Conservation (phyloP, 2,888 invertebrate species). For the Dinocampus coccinellae region DNA sequence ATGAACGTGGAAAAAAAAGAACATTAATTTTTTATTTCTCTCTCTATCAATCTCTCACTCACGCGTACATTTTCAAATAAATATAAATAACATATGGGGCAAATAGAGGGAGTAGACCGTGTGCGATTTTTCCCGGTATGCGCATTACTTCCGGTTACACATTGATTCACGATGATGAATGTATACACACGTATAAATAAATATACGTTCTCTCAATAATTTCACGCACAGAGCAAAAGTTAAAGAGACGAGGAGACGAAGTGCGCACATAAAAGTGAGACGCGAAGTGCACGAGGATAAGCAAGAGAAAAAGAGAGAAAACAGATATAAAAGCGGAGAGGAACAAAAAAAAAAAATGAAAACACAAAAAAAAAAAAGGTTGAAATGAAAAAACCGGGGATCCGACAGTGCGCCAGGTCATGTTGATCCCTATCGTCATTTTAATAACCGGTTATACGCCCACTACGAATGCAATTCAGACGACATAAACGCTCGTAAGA, state of each 20-base stretch:
- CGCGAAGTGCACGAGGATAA: no score
- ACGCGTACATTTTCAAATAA: neutral
- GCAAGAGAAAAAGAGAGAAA: no score
- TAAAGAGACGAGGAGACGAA: slow-evolving; percentile 14
- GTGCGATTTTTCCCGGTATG: slow-evolving; percentile 31
- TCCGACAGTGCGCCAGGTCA: slow-evolving; percentile 43
- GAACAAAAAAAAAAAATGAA: slow-evolving; percentile 13
- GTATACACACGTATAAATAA: neutral
- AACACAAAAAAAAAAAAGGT: slow-evolving; percentile 30
- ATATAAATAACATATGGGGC: neutral
- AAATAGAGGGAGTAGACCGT: neutral
- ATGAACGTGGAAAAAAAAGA: neutral
- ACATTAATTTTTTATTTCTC: neutral
- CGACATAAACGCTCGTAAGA: slow-evolving; percentile 55
- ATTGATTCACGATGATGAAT: neutral
- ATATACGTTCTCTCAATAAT: slow-evolving; percentile 24
- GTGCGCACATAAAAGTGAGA: no score
- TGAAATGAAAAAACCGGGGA: slow-evolving; percentile 32
- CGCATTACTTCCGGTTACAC: slow-evolving; percentile 27
- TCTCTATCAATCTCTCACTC: no score
- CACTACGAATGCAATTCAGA: slow-evolving; percentile 55
- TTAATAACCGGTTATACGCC: slow-evolving; percentile 57
- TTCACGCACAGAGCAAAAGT: slow-evolving; percentile 35
- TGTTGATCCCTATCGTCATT: slow-evolving; percentile 48
- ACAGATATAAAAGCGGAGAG: slow-evolving; percentile 6